Evolutionary conservation across 1,140 invertebrate species (phyloP).

Genomic region (Aphelenchoides fujianensis): DNA sequence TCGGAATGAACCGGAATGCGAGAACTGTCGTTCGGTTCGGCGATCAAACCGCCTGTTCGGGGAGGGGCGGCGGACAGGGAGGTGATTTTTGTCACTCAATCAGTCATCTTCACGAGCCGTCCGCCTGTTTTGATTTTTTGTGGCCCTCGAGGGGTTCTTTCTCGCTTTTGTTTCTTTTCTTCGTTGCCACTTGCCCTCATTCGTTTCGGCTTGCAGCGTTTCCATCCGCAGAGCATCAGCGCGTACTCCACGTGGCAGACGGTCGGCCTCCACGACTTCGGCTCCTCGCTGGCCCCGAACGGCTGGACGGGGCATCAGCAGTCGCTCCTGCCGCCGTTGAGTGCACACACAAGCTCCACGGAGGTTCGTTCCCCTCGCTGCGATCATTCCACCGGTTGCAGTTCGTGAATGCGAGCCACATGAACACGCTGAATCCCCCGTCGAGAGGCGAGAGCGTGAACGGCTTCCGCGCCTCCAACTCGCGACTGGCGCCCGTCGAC

Average conservation of each 20-base stretch:
- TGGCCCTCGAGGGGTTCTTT: background rate
- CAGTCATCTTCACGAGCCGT: background rate
- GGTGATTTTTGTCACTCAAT: background rate
- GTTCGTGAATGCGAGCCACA: background rate
- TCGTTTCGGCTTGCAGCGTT: conserved; percentile 1
- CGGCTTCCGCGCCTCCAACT: conserved; percentile 3
- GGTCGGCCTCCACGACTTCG: background rate
- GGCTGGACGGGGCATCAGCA: background rate
- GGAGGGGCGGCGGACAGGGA: too few species aligned
- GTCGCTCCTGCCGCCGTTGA: background rate
- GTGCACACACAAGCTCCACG: conserved; percentile 5
- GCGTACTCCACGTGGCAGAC: background rate
- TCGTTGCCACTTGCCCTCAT: too few species aligned
- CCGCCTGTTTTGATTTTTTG: background rate
- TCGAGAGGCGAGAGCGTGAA: background rate
- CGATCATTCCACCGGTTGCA: background rate
- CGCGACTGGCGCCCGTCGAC: background rate
- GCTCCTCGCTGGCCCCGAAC: background rate
- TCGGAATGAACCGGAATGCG: too few species aligned
- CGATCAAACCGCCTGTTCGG: too few species aligned
- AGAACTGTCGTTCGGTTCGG: too few species aligned
- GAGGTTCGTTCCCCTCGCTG: background rate
- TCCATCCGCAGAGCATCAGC: background rate
- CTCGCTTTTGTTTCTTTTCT: background rate
- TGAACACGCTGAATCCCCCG: conserved; percentile 13